phyloP scores from a whole-genome alignment of 2,888 invertebrate species.

The Aproaerema taeniolella region DNA sequence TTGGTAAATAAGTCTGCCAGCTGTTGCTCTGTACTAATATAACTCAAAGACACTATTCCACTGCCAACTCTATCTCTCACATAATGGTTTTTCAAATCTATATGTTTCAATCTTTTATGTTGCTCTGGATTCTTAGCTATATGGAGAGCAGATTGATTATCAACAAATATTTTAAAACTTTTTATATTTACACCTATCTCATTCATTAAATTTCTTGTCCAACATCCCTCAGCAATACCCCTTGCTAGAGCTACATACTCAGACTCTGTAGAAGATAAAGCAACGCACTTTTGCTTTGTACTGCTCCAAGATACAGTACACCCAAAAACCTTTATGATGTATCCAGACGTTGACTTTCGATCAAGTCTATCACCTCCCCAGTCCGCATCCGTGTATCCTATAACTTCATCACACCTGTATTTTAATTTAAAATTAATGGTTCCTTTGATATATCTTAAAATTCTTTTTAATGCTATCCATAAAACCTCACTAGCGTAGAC shows the following conservation, averaged over 20 bases:
- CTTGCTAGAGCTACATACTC: slow-evolving; percentile 14
- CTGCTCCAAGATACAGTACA: slow-evolving; percentile 13
- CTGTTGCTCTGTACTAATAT: slow-evolving; percentile 4
- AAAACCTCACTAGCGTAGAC: slow-evolving; percentile 7
- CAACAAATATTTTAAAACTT: slow-evolving; percentile 1
- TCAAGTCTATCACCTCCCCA: slow-evolving; percentile 16
- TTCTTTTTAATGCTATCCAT: slow-evolving; percentile 10
- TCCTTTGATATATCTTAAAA: slow-evolving; percentile 11
- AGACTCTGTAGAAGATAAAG: slow-evolving; percentile 17
- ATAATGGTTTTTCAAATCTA: slow-evolving; percentile 15
- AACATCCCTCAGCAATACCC: slow-evolving; percentile 15
- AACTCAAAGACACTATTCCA: slow-evolving; percentile 4
- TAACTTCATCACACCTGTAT: slow-evolving; percentile 3
- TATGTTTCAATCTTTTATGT: slow-evolving; percentile 11
- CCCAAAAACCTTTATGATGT: slow-evolving; percentile 15
- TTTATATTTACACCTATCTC: slow-evolving; percentile 5
- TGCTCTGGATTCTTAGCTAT: background rate
- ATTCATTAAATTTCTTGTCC: slow-evolving; percentile 13
- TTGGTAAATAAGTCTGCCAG: slow-evolving; percentile 10
- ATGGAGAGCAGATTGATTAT: slow-evolving; percentile 11
- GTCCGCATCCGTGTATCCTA: slow-evolving; percentile 17
- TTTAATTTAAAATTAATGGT: slow-evolving; percentile 7
- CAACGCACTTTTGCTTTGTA: slow-evolving; percentile 16
- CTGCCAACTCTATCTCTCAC: slow-evolving; percentile 6
- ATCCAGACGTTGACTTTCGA: slow-evolving; percentile 18